A percentile compares a stretch with the other conserved stretches of the same genome.
phyloP scores from a whole-genome alignment of 2,888 invertebrate genomes.

The Aphidoletes aphidimyza region DNA sequence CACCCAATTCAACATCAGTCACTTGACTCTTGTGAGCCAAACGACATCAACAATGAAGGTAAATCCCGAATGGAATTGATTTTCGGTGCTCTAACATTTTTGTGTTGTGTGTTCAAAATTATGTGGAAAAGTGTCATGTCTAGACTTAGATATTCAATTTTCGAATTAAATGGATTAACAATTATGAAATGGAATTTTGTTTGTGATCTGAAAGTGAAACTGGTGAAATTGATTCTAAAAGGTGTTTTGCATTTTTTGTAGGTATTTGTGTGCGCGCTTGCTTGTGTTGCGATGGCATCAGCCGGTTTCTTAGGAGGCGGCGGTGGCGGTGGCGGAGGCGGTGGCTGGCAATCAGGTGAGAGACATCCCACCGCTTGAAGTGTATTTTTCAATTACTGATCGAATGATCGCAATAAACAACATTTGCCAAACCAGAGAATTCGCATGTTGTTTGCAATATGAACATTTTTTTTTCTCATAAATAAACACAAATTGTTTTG shows the following conservation, averaged over 20 bases:
- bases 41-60: conserved; percentile 25
- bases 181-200: too few relatives aligned
- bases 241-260: conserved; percentile 1
- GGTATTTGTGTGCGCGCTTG: conserved; percentile 43
- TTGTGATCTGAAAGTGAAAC: too few relatives aligned
- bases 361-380: too few relatives aligned
- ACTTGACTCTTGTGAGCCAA: conserved; percentile 1
- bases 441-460: too few relatives aligned
- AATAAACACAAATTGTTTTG: too few relatives aligned
- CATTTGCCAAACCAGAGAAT: too few relatives aligned
- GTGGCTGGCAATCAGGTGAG: conserved; percentile 22
- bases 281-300: conserved; percentile 6
- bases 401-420: too few relatives aligned
- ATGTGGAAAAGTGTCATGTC: background rate
- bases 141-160: too few relatives aligned
- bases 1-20: background rate
- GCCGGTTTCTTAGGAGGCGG: conserved; percentile 54
- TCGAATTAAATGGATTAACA: too few relatives aligned
- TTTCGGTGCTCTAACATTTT: too few relatives aligned
- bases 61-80: background rate
- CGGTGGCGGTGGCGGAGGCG: background rate
- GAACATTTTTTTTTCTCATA: too few relatives aligned
- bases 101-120: background rate
- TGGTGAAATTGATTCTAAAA: background rate
- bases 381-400: too few relatives aligned